Evolutionary conservation across 2,888 invertebrate genomes (phyloP), one percentile per base, ranked within the genome.

Genomic region (Cephus sareptanus): DNA sequence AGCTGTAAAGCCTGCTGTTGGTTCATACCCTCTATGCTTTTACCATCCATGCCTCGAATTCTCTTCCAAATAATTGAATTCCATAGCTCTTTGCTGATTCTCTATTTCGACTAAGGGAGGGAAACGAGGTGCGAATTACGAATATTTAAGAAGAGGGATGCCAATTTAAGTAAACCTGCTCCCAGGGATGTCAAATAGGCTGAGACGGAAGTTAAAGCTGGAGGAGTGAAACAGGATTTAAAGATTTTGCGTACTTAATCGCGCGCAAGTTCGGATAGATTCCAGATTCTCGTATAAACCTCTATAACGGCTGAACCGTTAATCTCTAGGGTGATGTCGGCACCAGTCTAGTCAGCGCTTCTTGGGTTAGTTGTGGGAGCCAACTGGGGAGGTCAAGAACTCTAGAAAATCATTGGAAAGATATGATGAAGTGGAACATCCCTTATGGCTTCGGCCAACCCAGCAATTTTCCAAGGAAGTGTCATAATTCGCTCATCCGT

Each of bases 391-490:
- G 33, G 31, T 71, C 31, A 71, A 71, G 31, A 71, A 31, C 71
- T 34, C 31, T 30, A 71, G 33, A 71, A 40, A 34, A 69, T 73
- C 70, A 30, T 75, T 75, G 75, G 75, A 23, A 56, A 78, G 75
- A 73, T 77, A 77, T 80, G 80, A 80, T 77, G 75, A 78, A 78
- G 74, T 78, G 75, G 76, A 40, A 75, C 74, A 34, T 75, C 74
- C 73, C 75, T 75, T 37, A 75, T 74, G 34, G 68, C 56, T 75
- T 56, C 76, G 33, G 37, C 78, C 78, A 76, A 75, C 80, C 56
- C 77, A 78, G 75, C 80, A 73, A 77, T 77, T 77, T 77, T 37
- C 74, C 69, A 69, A 37, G n/a, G 68, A 74, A 56, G 33, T 75
- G 74, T 74, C 69, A n/a, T 69, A 77, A 69, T 74, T n/a, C 37